Conservation (phyloP, 2,113 vertebrate species). For the Sclerurus mexicanus region DNA sequence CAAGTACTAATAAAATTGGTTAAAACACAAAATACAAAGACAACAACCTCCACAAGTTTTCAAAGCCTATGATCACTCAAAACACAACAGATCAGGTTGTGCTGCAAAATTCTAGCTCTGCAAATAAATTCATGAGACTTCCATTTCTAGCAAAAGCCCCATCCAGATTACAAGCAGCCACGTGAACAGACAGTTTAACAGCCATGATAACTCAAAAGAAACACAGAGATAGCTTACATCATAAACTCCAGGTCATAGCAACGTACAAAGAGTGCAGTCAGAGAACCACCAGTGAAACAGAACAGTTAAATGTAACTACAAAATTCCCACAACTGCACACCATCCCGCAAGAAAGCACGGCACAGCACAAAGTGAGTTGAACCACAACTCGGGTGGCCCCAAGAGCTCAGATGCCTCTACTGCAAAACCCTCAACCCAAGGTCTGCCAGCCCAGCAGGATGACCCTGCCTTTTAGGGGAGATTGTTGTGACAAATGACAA, state of each 20-base stretch:
- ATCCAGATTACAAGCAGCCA: not conserved
- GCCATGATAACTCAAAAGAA: not conserved
- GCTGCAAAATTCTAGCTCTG: not conserved
- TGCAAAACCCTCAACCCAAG: not conserved
- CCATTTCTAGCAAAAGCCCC: not conserved
- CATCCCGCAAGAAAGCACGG: not conserved
- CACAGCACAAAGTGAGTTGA: not conserved
- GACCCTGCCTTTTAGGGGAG: not conserved
- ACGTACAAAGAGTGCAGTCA: not conserved
- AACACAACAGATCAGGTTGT: not conserved
- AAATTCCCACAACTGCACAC: not conserved
- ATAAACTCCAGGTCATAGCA: not conserved
- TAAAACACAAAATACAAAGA: not conserved
- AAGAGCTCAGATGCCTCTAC: not conserved
- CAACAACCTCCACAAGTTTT: not conserved
- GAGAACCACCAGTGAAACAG: rapidly evolving
- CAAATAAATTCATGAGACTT: not conserved
- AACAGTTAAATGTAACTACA: not conserved
- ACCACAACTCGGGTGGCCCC: not conserved
- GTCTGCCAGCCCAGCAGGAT: not conserved
- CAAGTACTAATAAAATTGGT: not conserved
- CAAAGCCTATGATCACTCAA: not conserved
- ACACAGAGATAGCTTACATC: not conserved
- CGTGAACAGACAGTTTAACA: not conserved
- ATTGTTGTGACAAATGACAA: not conserved